Percentiles rank a stretch among this genome's conserved stretches.
Evolutionary conservation across 1,140 invertebrate species (phyloP).

Genomic region (Xylocopa sonorina): DNA sequence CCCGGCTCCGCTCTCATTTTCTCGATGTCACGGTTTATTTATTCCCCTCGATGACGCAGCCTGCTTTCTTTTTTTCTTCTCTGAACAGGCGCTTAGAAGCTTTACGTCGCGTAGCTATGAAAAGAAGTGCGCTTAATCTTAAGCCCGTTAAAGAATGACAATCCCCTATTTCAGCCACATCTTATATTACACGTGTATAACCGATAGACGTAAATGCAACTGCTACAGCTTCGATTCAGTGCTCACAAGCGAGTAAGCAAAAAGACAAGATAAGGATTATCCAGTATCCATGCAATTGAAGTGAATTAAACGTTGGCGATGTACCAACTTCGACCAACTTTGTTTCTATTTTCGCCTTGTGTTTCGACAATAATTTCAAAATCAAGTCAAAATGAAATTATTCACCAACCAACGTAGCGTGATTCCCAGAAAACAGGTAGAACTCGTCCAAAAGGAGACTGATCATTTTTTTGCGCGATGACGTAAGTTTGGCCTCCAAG

Average conservation of each 20-base stretch:
- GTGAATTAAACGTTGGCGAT: slow-evolving; percentile 47
- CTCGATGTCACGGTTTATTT: slow-evolving; percentile 66
- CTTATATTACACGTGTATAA: no score
- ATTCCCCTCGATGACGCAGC: slow-evolving; percentile 47
- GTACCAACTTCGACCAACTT: slow-evolving; percentile 26
- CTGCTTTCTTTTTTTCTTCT: slow-evolving; percentile 32
- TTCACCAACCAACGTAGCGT: no score
- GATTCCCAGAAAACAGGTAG: background rate
- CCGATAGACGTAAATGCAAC: background rate
- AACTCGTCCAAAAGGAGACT: background rate
- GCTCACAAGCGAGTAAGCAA: no score
- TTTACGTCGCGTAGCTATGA: background rate
- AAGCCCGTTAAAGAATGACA: background rate
- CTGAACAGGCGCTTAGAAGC: background rate
- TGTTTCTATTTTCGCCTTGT: slow-evolving; percentile 55
- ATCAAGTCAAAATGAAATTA: background rate
- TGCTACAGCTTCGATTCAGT: no score
- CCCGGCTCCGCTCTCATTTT: slow-evolving; percentile 66
- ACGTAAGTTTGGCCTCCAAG: slow-evolving; percentile 65
- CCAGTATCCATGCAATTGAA: slow-evolving; percentile 25
- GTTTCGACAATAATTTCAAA: slow-evolving; percentile 19
- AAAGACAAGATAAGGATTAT: background rate
- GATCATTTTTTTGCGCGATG: slow-evolving; percentile 54
- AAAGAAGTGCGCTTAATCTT: background rate
- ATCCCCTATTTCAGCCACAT: no score